Percentiles rank a stretch among this genome's conserved stretches.
phyloP scores from a whole-genome alignment of 2,113 vertebrate species.

The Stegastes partitus region DNA sequence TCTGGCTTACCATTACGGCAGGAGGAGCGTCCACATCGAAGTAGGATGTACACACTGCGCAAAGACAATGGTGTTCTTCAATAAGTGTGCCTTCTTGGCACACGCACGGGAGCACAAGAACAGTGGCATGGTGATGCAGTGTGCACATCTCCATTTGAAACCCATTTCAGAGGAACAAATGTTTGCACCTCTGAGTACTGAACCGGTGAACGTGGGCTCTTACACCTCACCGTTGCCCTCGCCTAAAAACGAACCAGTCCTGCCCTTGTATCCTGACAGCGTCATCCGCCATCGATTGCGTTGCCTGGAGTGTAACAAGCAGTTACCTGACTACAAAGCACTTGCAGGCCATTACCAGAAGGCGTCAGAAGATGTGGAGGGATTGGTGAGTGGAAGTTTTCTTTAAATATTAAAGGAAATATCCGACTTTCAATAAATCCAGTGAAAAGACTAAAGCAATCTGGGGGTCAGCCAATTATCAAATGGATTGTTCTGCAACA shows the following conservation, averaged over 20 bases:
- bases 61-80: conserved; percentile 93
- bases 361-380: conserved; percentile 88
- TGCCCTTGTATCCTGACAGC: conserved; percentile 91
- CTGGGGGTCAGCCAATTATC: too few relatives aligned
- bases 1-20: conserved; percentile 90
- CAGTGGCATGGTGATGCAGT: conserved; percentile 95
- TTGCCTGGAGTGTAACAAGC: conserved; percentile 95
- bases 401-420: neutral
- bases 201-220: conserved; percentile 55
- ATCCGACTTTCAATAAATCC: neutral
- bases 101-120: conserved; percentile 95
- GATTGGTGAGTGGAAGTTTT: conserved; percentile 88
- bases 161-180: conserved; percentile 93
- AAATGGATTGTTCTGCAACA: too few relatives aligned
- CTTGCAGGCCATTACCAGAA: conserved; percentile 96
- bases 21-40: conserved; percentile 95
- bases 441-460: too few relatives aligned
- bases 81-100: conserved; percentile 94
- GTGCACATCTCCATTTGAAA: conserved; percentile 94
- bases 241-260: conserved; percentile 79
- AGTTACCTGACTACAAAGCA: conserved; percentile 88
- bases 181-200: conserved; percentile 84
- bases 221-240: conserved; percentile 40
- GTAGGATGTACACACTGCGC: conserved; percentile 94
- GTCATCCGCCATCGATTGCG: conserved; percentile 88